Evolutionary conservation across 2,113 vertebrate genomes (phyloP).

Genomic region (Corythoichthys intestinalis): DNA sequence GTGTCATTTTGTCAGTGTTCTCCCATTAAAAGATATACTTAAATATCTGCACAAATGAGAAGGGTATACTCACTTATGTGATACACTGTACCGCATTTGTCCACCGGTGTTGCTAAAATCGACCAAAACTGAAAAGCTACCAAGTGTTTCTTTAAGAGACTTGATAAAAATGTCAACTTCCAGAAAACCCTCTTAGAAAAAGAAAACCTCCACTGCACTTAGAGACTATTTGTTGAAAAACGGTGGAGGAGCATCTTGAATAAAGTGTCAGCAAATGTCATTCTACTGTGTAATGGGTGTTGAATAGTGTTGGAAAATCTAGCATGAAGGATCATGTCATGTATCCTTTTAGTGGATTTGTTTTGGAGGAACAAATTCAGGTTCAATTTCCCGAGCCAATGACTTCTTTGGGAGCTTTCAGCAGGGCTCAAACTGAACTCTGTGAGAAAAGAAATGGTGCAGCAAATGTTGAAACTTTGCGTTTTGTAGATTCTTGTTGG

Average conservation of each 20-base stretch:
- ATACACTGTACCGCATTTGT: too few relatives aligned
- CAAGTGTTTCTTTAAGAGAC: too few relatives aligned
- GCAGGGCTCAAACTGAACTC: slow-evolving; percentile 6
- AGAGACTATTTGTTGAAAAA: slow-evolving; percentile 47
- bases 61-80: too few relatives aligned
- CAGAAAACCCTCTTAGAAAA: not conserved
- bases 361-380: slow-evolving; percentile 10
- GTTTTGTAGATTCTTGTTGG: slow-evolving; percentile 22
- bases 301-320: slow-evolving; percentile 29
- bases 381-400: slow-evolving; percentile 58
- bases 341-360: slow-evolving; percentile 37
- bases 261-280: slow-evolving; percentile 32
- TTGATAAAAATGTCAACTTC: not conserved
- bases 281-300: slow-evolving; percentile 35
- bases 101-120: too few relatives aligned
- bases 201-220: slow-evolving; percentile 32
- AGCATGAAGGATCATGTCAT: slow-evolving; percentile 15
- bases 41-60: too few relatives aligned
- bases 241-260: slow-evolving; percentile 30
- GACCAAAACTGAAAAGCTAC: too few relatives aligned
- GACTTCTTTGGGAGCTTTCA: slow-evolving; percentile 34
- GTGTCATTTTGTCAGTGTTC: too few relatives aligned
- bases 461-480: not conserved
- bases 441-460: slow-evolving; percentile 14
- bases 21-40: too few relatives aligned